Evolutionary conservation across 2,113 vertebrate genomes (phyloP).

Genomic region (Chaetura pelagica): DNA sequence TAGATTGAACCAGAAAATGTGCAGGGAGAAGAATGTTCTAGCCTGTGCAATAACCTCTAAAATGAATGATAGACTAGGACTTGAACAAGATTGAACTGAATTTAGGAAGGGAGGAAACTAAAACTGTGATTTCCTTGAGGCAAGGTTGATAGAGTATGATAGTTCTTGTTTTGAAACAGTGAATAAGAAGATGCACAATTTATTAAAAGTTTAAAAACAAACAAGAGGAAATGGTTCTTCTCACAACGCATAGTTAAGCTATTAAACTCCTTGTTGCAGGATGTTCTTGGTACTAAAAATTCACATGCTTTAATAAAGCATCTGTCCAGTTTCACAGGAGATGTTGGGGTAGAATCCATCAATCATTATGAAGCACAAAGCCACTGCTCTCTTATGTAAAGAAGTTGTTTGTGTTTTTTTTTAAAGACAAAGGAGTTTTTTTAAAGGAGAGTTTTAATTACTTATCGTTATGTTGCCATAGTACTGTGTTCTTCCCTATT

Average conservation of each 20-base stretch:
- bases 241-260: neutral
- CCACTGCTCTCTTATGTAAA: neutral
- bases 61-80: neutral
- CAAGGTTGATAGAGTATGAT: neutral
- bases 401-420: neutral
- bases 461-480: neutral
- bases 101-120: neutral
- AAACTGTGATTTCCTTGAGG: neutral
- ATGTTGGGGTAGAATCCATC: neutral
- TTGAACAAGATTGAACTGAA: neutral
- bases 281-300: neutral
- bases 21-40: neutral
- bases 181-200: constrained; percentile 9
- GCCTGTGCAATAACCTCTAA: neutral
- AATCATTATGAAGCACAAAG: neutral
- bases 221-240: constrained; percentile 20
- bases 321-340: neutral
- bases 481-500: neutral
- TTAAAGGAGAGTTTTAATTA: neutral
- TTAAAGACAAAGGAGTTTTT: neutral
- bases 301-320: neutral
- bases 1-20: neutral
- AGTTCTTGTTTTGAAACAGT: constrained; percentile 26
- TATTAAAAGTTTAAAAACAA: neutral
- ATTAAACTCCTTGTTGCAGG: neutral